Evolutionary conservation across 2,113 vertebrate genomes (phyloP).

Genomic region (Anoplopoma fimbria): DNA sequence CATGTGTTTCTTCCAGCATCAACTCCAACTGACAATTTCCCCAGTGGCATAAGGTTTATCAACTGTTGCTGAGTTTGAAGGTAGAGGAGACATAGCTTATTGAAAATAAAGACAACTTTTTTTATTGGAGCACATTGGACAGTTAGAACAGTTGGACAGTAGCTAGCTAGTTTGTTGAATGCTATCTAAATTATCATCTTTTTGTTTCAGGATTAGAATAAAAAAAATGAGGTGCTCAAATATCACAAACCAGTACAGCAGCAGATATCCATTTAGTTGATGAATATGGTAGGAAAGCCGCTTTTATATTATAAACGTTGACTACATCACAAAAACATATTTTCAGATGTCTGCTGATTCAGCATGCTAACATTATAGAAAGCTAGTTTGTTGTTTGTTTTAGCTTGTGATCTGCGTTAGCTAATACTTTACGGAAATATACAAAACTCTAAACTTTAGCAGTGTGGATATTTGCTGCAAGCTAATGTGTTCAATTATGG

Average conservation of each 20-base stretch:
- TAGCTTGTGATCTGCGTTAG: neutral
- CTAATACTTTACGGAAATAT: neutral
- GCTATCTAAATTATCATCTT: no score
- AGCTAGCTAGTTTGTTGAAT: no score
- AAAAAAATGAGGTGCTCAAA: neutral
- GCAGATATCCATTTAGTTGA: neutral
- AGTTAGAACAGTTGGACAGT: no score
- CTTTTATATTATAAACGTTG: neutral
- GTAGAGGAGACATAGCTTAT: neutral
- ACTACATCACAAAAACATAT: neutral
- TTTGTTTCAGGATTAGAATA: neutral
- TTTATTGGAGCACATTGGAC: neutral
- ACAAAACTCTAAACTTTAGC: neutral
- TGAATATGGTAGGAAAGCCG: neutral
- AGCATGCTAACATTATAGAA: neutral
- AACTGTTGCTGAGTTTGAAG: neutral
- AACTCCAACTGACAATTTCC: neutral
- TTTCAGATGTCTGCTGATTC: neutral
- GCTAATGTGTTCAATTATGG: no score
- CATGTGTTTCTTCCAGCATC: neutral
- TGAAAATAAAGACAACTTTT: neutral
- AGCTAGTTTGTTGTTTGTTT: no score
- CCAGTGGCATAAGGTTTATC: neutral
- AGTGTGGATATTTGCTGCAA: no score
- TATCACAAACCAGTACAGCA: neutral